Evolutionary conservation across 2,113 vertebrate species (phyloP).

Genomic region (Scopus umbretta): DNA sequence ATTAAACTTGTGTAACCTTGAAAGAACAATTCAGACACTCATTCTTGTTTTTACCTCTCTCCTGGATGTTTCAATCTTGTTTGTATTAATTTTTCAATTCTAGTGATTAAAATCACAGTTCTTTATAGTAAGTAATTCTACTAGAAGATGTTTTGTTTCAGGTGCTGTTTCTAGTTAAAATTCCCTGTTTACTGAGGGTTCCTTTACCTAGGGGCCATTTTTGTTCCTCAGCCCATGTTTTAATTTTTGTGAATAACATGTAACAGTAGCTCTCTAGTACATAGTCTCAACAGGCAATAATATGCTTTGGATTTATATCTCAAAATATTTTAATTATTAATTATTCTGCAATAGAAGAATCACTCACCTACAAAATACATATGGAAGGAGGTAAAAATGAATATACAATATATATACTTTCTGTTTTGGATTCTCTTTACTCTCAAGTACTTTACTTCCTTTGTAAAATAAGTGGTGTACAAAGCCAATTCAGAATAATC

Average conservation of each 20-base stretch:
- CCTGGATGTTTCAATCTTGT: too few relatives aligned
- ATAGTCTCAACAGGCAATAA: neutral
- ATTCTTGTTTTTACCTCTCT: too few relatives aligned
- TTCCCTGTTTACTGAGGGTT: neutral
- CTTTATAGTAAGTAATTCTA: neutral
- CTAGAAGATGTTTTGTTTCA: neutral
- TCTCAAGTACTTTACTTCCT: neutral
- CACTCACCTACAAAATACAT: neutral
- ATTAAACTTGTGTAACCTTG: too few relatives aligned
- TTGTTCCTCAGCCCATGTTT: neutral
- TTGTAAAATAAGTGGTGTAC: neutral
- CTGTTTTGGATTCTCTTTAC: neutral
- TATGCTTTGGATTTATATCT: neutral
- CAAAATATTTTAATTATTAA: neutral
- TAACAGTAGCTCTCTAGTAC: neutral
- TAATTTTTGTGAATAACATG: neutral
- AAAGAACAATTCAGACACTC: too few relatives aligned
- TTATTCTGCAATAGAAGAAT: neutral
- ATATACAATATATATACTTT: neutral
- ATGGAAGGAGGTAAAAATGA: neutral
- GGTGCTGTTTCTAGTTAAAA: neutral
- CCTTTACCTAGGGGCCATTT: neutral
- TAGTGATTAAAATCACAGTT: neutral
- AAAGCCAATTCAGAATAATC: neutral
- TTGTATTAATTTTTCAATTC: neutral